These are phyloP conservation scores for Gnathonemus echidnorhynchus DNA, from an alignment of 2,113 vertebrate species.

Conservation along the genomic window DNA sequence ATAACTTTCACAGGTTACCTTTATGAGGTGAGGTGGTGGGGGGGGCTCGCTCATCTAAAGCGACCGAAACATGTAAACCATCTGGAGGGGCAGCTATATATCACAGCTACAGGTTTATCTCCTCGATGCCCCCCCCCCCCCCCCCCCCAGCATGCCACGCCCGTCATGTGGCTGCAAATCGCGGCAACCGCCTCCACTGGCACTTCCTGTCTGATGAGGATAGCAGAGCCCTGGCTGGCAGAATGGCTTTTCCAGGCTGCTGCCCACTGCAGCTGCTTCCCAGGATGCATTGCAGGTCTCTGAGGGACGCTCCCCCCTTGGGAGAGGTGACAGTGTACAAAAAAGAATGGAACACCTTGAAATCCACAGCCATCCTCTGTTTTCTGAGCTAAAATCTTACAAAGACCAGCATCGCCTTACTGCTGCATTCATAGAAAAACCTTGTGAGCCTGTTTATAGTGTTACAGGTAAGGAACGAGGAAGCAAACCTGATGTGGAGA, in stretches of 20 bases:
- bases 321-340: not conserved
- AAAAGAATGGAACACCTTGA: not conserved
- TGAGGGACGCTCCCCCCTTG: not conserved
- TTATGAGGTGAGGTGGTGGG: not conserved
- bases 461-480: not conserved
- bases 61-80: constrained; percentile 17
- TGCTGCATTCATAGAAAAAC: not conserved
- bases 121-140: not conserved
- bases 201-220: constrained; percentile 39
- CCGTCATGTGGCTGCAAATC: not conserved
- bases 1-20: not conserved
- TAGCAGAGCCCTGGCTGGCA: constrained; percentile 42
- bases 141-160: not conserved
- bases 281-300: not conserved
- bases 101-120: constrained; percentile 20
- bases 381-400: not conserved
- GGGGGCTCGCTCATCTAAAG: not conserved
- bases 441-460: not conserved
- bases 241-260: constrained; percentile 38
- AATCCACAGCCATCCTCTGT: not conserved
- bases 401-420: not conserved
- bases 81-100: constrained; percentile 16
- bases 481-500: not conserved
- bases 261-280: not conserved
- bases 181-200: not conserved